Base-by-base conservation (phyloP, 2,888 invertebrate species). In the Lasioglossum figueresi region DNA sequence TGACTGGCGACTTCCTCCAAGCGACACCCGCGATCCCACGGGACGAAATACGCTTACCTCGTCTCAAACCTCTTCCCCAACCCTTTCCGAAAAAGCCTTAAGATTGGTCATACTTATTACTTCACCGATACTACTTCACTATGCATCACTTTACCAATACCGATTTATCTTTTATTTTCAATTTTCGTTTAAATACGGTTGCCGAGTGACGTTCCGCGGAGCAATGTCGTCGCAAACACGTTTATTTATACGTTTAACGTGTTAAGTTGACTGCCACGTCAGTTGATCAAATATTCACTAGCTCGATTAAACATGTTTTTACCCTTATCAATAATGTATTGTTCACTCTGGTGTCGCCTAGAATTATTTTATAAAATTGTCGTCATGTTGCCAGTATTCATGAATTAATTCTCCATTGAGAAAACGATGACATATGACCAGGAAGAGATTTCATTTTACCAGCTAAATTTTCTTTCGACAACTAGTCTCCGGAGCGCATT, bases 1-100 rank as follows among this genome's bases (percentile, higher is more conserved):
- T 74, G 83, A 87, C 80, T 80, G 78, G 73, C 68, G 72, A 83
- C 70, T 86, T 80, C 71, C 77, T 79, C 23, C 45, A 75, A 70
- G 66, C 59, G 63, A 72, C 72, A 56, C 27, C 34, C 56, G 56
- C 27, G 34, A 63, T 63, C 31, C 34, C 79, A 68, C 4, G 43
- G 12, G 59, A 71, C 48, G 68, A 43, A 72, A 86, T 66, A 79
- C 72, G 48, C 66, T 68, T 76, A 66, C 34, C 66, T n/a, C 77
- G 19, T 43, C 68, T n/a, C 37, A n/a, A 37, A n/a, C 68, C 71
- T 4, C 79, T 16, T 40, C 23, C 10, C 59, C 63, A 43, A 34
- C 23, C 2, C 6, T 23, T 3, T 19, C 34, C 56, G 59, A 83
- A 70, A 76, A 8, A 52, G 23, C 5, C 48, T 73, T 48, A 14